Base-by-base conservation (phyloP, 2,797 vertebrate genomes). In the Pipistrellus nathusii region DNA sequence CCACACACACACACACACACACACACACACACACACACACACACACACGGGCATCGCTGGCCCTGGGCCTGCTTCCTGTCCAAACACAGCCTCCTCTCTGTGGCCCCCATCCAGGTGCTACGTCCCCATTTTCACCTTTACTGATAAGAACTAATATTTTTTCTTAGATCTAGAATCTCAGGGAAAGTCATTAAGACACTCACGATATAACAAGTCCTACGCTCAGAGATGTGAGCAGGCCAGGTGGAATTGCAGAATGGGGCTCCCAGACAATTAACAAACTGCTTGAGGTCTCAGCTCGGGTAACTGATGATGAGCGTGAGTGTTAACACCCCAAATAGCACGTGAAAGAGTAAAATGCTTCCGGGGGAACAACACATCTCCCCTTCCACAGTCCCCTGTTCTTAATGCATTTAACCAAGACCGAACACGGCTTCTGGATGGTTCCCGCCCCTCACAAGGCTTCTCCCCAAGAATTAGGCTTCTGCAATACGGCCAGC, bases 31-130 rank as follows among this genome's bases (percentile, higher is more conserved):
- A 57, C 55, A 57, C 55, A 57, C 55, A 57, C 55, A 57, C 9
- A 57, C 23, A 57, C 55, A 59, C 55, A 25, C 23, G 25, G 23
- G 25, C 21, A 62, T 62, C 12, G 59, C 25, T 62, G 59, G 59
- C 12, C 59, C 59, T 62, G 27, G 59, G 59, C 59, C 27, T 62
- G 27, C 27, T 62, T 14, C 0, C 4, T 0, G 25, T 57, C n/a
- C 35, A 14, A 1, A 71, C 12, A 18, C 51, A 80, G 59, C 48
- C 27, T 30, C 41, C 27, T 17, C 15, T 71, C 53, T 23, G 25
- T 2, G 1, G 9, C 0, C 23, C 35, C 55, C 51, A 1, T 1
- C 32, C 44, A 2, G 38, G 9, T 1, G 0, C 81, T 10, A n/a
- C 0, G 0, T 53, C 41, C 41, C 69, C 3, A 9, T 0, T 14